Evolutionary conservation across 2,888 invertebrate species (phyloP).

Genomic region (Pristionchus arcanus): DNA sequence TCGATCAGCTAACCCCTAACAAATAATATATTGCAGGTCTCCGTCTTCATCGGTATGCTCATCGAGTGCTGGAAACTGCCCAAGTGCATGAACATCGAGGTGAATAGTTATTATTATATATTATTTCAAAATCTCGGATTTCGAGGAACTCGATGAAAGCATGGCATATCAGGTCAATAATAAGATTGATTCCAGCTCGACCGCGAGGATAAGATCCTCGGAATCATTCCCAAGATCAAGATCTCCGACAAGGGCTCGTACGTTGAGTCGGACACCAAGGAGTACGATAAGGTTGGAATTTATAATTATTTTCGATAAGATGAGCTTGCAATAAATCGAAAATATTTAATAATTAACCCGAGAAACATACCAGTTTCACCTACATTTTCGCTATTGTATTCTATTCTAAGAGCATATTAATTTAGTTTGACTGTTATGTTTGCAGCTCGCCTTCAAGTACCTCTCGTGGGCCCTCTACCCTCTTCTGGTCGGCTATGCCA

Average conservation of each 20-base stretch:
- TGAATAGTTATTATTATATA: conserved; percentile 81
- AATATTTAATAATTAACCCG: not conserved
- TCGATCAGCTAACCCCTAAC: too few relatives aligned
- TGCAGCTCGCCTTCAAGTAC: conserved; percentile 92
- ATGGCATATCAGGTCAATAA: not conserved
- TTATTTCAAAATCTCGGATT: too few relatives aligned
- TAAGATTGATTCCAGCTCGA: not conserved
- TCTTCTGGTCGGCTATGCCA: conserved; percentile 91
- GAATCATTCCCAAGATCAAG: conserved; percentile 87
- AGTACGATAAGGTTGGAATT: conserved; percentile 87
- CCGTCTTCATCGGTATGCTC: conserved; percentile 93
- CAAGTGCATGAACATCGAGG: conserved; percentile 85
- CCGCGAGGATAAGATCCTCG: conserved; percentile 83
- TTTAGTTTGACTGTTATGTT: too few relatives aligned
- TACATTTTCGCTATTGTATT: too few relatives aligned
- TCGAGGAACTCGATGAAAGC: not conserved
- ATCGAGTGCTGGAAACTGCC: conserved; percentile 99
- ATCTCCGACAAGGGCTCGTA: conserved; percentile 97
- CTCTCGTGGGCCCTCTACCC: conserved; percentile 97
- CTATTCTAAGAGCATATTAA: too few relatives aligned
- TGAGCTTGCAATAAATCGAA: too few relatives aligned
- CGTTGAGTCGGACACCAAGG: conserved; percentile 92
- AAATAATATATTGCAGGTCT: conserved; percentile 83
- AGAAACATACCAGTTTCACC: too few relatives aligned
- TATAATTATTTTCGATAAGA: not conserved